Evolutionary conservation across 2,888 invertebrate species (phyloP).

Genomic region (Heliconius sara): DNA sequence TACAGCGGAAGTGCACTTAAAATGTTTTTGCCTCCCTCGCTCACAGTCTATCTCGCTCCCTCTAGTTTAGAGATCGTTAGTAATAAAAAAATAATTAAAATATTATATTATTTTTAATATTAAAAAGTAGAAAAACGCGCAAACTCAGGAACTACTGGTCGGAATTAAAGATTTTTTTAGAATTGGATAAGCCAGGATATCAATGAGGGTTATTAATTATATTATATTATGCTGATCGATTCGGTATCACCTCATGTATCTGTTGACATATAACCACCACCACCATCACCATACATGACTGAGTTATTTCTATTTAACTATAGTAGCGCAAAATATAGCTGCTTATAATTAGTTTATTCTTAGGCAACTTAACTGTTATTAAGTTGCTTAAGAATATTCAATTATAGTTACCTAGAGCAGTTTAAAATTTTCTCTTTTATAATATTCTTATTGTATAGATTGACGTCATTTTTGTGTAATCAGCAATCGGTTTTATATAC

Average conservation of each 20-base stretch:
- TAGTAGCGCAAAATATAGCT: too few relatives aligned
- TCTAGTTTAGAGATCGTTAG: slow-evolving; percentile 3
- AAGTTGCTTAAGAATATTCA: background rate
- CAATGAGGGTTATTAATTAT: too few relatives aligned
- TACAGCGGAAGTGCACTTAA: slow-evolving; percentile 62
- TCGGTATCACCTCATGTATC: too few relatives aligned
- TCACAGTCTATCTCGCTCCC: slow-evolving; percentile 35
- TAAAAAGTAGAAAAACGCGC: background rate
- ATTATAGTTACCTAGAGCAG: background rate
- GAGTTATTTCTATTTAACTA: too few relatives aligned
- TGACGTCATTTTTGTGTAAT: background rate
- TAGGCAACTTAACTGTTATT: too few relatives aligned
- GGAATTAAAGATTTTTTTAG: too few relatives aligned
- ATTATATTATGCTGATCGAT: too few relatives aligned
- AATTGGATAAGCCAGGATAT: too few relatives aligned
- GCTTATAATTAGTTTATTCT: background rate
- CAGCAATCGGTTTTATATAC: background rate
- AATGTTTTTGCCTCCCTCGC: slow-evolving; percentile 34
- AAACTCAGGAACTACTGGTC: too few relatives aligned
- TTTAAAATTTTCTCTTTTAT: background rate
- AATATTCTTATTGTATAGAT: background rate
- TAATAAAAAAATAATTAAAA: background rate
- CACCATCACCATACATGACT: too few relatives aligned
- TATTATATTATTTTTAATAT: background rate
- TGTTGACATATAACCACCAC: too few relatives aligned